These are phyloP conservation scores for Ceyx erithaca DNA, from an alignment of 2,797 vertebrate genomes.

Conservation along the genomic window DNA sequence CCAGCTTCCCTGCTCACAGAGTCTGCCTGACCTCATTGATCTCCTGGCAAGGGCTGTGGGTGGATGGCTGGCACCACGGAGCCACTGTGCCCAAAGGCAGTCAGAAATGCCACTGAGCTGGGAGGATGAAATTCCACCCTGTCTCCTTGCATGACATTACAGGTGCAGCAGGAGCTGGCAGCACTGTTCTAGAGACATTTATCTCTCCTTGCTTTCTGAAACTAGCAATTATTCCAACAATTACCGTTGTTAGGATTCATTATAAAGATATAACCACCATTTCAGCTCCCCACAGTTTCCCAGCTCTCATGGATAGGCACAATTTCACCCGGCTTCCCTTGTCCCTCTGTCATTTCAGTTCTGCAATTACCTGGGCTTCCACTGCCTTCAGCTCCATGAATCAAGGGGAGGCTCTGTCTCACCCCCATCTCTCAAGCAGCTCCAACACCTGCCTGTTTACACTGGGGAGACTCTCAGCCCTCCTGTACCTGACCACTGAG, in stretches of 20 bases:
- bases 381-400: background rate
- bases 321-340: background rate
- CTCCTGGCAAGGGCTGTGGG: background rate
- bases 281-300: background rate
- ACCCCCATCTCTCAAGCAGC: background rate
- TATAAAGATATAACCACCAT: background rate
- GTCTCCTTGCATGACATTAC: background rate
- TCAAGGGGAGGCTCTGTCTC: background rate
- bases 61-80: background rate
- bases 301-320: background rate
- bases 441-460: background rate
- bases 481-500: accelerated
- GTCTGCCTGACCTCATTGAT: accelerated
- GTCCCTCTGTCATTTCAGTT: background rate
- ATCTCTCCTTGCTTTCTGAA: constrained; percentile 13
- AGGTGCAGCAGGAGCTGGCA: background rate
- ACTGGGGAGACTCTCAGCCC: background rate
- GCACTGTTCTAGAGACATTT: background rate
- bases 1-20: accelerated
- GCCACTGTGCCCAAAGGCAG: background rate
- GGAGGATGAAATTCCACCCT: background rate
- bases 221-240: constrained; percentile 28
- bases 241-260: constrained; percentile 9
- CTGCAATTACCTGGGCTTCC: background rate
- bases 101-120: background rate